Base-by-base conservation (phyloP, 2,797 vertebrate genomes). In the Galago senegalensis region DNA sequence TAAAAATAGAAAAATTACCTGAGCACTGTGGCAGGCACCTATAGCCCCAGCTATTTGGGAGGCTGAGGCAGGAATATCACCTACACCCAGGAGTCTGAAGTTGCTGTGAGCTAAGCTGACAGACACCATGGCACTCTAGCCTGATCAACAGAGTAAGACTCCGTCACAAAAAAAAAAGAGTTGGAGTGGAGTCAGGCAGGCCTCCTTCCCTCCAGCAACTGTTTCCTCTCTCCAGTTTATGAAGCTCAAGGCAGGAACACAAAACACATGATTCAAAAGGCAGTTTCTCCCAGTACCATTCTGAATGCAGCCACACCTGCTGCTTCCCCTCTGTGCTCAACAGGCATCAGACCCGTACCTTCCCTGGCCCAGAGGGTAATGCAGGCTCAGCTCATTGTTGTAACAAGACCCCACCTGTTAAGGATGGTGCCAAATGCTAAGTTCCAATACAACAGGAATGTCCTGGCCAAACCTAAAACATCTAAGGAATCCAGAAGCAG, bases 401-500 rank as follows among this genome's bases (percentile, higher is more conserved):
- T 23, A 60, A 18, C 21, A 70, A 73, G 29, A 86, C 1, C 25
- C 37, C 27, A 31, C 40, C 70, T 49, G 70, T 69, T 29, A 85
- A 90, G 34, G 25, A 40, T 17, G 29, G 11, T 7, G 23, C 43
- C 79, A 77, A 56, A 53, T 16, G 18, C 49, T 27, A 4, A 25
- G 13, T 20, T 56, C 43, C 86, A 63, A 1, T 1, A 56, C 27
- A 77, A 37, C 0, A 86, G 11, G 34, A 65, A 37, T 7, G 37
- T 58, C 73, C 61, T 79, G 63, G 58, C 37, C 75, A 43, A 56
- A 92, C 31, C 72, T 82, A 60, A 88, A 90, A 89, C 84, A 43
- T 72, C 63, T 70, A 76, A 92, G 77, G 76, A 95, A 90, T 60
- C 40, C 80, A 89, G 63, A 31, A 89, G 84, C 40, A 43, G 77